A percentile compares a stretch with the other conserved stretches of the same genome.
Conservation (phyloP, 2,888 invertebrate genomes). For the Reticulitermes lucifugus region DNA sequence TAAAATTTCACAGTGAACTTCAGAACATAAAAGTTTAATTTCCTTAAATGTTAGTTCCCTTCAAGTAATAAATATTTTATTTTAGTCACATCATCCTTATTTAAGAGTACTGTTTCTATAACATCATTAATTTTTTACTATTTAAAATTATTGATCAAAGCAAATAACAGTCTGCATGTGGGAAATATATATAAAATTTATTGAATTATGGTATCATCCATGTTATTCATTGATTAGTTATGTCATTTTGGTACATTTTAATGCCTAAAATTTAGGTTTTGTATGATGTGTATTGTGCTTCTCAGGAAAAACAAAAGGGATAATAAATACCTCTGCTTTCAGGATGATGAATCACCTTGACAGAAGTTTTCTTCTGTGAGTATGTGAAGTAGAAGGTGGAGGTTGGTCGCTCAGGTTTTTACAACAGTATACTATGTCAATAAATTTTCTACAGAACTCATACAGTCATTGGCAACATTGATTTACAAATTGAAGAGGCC, state of each 20-base stretch:
- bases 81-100: not conserved
- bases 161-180: not conserved
- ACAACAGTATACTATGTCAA: slow-evolving; percentile 46
- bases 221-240: not conserved
- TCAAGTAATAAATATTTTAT: not conserved
- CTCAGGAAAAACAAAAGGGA: slow-evolving; percentile 12
- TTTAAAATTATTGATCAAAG: not conserved
- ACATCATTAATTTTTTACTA: not conserved
- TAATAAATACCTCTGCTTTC: slow-evolving; percentile 35
- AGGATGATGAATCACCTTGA: slow-evolving; percentile 46
- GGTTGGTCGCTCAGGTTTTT: slow-evolving; percentile 43
- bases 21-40: not conserved
- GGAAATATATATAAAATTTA: not conserved
- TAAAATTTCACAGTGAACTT: not conserved
- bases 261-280: not conserved
- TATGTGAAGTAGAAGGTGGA: slow-evolving; percentile 28
- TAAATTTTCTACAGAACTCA: slow-evolving; percentile 32
- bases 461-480: slow-evolving; percentile 13
- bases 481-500: not conserved
- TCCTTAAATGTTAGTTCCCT: not conserved
- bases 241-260: not conserved
- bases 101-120: not conserved
- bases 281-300: not conserved
- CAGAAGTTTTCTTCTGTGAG: slow-evolving; percentile 39
- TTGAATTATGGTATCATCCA: not conserved